Percentiles rank a stretch among this genome's conserved stretches.
Evolutionary conservation across 92 coral and sea anemone genomes (phyloP).

Genomic region (Porites divaricata): DNA sequence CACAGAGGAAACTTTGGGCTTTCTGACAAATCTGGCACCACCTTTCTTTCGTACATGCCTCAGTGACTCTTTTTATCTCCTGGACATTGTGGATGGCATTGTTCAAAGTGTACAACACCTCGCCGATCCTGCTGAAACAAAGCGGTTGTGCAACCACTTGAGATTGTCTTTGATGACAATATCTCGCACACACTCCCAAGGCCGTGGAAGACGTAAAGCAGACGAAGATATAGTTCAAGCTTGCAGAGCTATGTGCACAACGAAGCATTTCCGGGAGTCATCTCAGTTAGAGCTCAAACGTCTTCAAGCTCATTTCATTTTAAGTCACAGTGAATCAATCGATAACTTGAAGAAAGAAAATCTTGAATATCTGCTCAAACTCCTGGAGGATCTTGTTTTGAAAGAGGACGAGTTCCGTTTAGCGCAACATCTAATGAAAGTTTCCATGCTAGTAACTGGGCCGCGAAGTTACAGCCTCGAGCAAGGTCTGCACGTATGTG

Average conservation of each 20-base stretch:
- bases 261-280: slow-evolving; percentile 65
- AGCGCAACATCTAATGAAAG: slow-evolving; percentile 74
- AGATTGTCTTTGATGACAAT: slow-evolving; percentile 64
- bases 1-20: slow-evolving; percentile 66
- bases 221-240: slow-evolving; percentile 64
- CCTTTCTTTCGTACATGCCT: slow-evolving; percentile 77
- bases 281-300: slow-evolving; percentile 72
- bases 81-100: slow-evolving; percentile 76
- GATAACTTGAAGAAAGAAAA: slow-evolving; percentile 35
- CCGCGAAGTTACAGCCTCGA: slow-evolving; percentile 71
- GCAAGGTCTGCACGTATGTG: slow-evolving; percentile 71
- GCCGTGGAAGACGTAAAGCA: slow-evolving; percentile 16
- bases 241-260: slow-evolving; percentile 63
- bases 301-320: slow-evolving; percentile 72
- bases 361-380: slow-evolving; percentile 65
- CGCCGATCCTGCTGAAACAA: slow-evolving; percentile 75
- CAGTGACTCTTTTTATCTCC: slow-evolving; percentile 75
- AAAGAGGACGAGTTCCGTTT: slow-evolving; percentile 53
- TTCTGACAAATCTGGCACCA: slow-evolving; percentile 65
- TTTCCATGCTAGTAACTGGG: slow-evolving; percentile 68
- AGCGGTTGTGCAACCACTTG: slow-evolving; percentile 45
- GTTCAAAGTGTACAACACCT: slow-evolving; percentile 62
- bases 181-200: slow-evolving; percentile 14
- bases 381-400: slow-evolving; percentile 72
- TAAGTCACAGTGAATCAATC: slow-evolving; percentile 53